phyloP scores from a whole-genome alignment of 2,888 invertebrate species.

The Apocheima hispidaria region DNA sequence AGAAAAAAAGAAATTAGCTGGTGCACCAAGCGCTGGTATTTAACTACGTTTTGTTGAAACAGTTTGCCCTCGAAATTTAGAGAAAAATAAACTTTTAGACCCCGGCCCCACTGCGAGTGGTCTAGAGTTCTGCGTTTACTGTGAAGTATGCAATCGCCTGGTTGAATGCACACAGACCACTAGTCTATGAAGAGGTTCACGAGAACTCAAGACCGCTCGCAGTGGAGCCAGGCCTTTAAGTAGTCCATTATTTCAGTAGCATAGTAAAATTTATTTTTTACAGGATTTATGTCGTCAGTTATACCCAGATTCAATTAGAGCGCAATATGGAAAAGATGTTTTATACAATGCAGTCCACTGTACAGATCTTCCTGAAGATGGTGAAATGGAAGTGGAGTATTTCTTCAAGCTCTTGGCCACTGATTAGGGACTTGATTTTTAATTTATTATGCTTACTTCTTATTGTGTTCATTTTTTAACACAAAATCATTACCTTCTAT shows the following conservation, averaged over 20 bases:
- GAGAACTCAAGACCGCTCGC: no score
- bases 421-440: slow-evolving; percentile 45
- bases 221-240: no score
- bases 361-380: slow-evolving; percentile 96
- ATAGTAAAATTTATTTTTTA: slow-evolving; percentile 27
- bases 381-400: slow-evolving; percentile 91
- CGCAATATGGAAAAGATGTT: slow-evolving; percentile 92
- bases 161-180: no score
- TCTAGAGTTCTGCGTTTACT: no score
- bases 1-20: no score
- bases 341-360: slow-evolving; percentile 96
- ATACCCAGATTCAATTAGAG: slow-evolving; percentile 93
- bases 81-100: no score
- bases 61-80: no score
- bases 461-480: slow-evolving; percentile 85
- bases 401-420: slow-evolving; percentile 89
- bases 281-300: slow-evolving; percentile 86
- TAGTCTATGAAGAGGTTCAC: no score
- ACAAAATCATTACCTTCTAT: slow-evolving; percentile 92
- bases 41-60: no score
- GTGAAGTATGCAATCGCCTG: no score
- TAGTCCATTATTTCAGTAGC: neutral
- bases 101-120: no score
- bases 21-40: no score
- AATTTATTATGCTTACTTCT: slow-evolving; percentile 51